Base-by-base conservation (phyloP, 2,888 invertebrate species). In the Diplolepis rosae region DNA sequence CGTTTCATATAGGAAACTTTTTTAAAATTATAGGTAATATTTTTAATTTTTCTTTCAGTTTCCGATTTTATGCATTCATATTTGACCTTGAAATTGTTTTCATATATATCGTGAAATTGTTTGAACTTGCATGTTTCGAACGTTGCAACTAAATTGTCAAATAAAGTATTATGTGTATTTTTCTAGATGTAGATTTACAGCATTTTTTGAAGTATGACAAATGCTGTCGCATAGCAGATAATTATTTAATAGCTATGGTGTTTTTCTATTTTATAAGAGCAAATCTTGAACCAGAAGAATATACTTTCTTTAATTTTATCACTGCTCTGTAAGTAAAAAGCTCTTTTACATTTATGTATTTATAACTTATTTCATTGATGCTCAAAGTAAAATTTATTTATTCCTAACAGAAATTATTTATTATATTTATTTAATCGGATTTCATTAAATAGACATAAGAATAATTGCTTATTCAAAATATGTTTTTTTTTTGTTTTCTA, bases 211-310 rank as follows among this genome's bases (percentile, higher is more conserved):
- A 84, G 45, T 82, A 81, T 61, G 92, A 92, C 80, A 81, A 82
- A 66, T 91, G 91, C 78, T 87, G 83, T 71, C 86, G 86, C 68
- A 83, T 91, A 65, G 90, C 91, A n/a, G 92, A 92, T 82, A 91
- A 90, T 84, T 92, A 92, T 82, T 86, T 91, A 5, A 82, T 92
- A 66, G 91, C 91, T 3, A 91, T 91, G 90, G 90, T 90, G 11
- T 91, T 92, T 84, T 89, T 90, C 9, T 91, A 91, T 82, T 92
- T 92, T 84, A 88, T 90, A 75, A 87, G 91, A 80, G 91, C 91
- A 7, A 83, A 87, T 6, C 88, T 90, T 65, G 80, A 83, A 32
- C 82, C 85, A 2, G 80, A 85, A 68, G 90, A 91, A 76, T 92
- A 90, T 78, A 91, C 89, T 30, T 82, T 83, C 56, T 84, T 87